Evolutionary conservation across 2,113 vertebrate genomes (phyloP).

Genomic region (Lates calcarifer): DNA sequence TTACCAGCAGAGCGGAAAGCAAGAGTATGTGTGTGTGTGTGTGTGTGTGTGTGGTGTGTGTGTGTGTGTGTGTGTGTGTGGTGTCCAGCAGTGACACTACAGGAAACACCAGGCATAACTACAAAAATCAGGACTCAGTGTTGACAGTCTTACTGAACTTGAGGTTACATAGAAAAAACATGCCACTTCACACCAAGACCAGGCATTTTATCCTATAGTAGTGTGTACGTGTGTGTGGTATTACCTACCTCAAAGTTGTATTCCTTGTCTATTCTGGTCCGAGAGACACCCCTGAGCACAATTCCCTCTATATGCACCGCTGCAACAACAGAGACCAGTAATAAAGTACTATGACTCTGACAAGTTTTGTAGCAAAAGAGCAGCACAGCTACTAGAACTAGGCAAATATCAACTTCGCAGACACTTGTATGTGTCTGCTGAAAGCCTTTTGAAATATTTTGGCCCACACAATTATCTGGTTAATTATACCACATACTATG

Average conservation of each 20-base stretch:
- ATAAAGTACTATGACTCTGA: neutral
- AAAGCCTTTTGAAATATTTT: neutral
- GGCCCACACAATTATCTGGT: neutral
- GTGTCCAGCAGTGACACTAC: neutral
- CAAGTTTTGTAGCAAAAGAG: neutral
- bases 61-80: neutral
- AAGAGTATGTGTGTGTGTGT: neutral
- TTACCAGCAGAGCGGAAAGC: neutral
- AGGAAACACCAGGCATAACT: neutral
- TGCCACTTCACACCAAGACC: neutral
- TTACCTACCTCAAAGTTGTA: constrained; percentile 93
- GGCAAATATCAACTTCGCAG: neutral
- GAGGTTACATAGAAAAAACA: neutral
- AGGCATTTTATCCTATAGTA: neutral
- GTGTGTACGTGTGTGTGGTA: neutral
- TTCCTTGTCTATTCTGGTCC: constrained; percentile 92
- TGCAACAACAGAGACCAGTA: constrained; percentile 66
- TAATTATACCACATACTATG: neutral
- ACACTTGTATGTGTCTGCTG: neutral
- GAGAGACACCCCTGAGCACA: constrained; percentile 89
- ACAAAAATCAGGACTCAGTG: neutral
- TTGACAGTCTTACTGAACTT: neutral
- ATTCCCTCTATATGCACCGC: constrained; percentile 95
- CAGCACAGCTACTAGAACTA: neutral
- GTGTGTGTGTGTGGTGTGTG: too few species aligned